phyloP scores from a whole-genome alignment of 2,888 invertebrate genomes.

The Melangyna quadrimaculata region DNA sequence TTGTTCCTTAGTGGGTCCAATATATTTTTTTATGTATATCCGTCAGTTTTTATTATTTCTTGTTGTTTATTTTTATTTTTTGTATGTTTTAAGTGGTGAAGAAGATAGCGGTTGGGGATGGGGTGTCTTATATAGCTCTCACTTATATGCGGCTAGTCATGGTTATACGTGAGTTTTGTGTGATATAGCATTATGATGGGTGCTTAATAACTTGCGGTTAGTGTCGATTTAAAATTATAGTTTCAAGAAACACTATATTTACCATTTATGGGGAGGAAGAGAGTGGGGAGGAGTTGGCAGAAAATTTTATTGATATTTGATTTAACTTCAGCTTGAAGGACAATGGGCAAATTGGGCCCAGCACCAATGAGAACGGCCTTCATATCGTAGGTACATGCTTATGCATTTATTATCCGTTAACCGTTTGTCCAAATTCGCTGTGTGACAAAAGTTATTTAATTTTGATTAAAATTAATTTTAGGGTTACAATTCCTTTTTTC shows the following conservation, averaged over 20 bases:
- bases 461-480: no score
- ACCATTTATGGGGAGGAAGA: no score
- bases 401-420: no score
- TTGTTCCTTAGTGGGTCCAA: conserved; percentile 38
- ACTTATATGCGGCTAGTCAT: conserved; percentile 64
- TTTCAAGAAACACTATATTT: conserved; percentile 14
- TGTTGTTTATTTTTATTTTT: conserved; percentile 21
- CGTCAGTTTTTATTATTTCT: conserved; percentile 36
- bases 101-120: neutral
- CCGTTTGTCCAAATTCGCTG: no score
- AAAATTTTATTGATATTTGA: neutral
- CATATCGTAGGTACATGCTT: no score
- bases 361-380: no score
- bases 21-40: conserved; percentile 63
- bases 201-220: conserved; percentile 59
- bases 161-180: conserved; percentile 41
- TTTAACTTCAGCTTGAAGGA: neutral
- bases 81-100: neutral
- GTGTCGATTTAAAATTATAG: conserved; percentile 65
- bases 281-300: neutral
- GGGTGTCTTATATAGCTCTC: conserved; percentile 19
- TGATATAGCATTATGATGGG: conserved; percentile 39
- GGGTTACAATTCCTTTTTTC: no score
- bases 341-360: no score
- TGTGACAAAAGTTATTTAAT: no score